Conservation (phyloP, 2,113 vertebrate genomes). For the Mus pahari region DNA sequence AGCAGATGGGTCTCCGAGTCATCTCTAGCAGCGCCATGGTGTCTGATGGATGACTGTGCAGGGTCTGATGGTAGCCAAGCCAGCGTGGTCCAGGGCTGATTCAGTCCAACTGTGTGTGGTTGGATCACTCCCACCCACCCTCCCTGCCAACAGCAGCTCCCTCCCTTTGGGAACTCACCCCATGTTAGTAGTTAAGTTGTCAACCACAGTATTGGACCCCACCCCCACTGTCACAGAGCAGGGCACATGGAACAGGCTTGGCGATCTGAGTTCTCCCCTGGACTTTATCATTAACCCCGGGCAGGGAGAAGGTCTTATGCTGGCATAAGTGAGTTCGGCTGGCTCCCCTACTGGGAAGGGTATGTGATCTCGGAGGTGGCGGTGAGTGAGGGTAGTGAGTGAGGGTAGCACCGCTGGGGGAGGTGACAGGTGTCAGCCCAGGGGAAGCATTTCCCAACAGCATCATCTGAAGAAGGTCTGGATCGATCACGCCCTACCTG, state of each 20-base stretch:
- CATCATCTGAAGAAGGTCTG: not conserved
- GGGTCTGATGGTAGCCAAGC: not conserved
- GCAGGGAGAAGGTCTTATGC: not conserved
- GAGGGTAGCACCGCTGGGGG: not conserved
- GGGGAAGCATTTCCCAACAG: not conserved
- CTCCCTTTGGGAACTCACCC: not conserved
- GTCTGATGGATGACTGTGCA: not conserved
- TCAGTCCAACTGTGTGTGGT: not conserved
- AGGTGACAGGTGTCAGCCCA: not conserved
- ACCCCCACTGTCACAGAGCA: not conserved
- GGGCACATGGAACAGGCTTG: not conserved
- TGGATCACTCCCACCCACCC: not conserved
- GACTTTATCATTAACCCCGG: not conserved
- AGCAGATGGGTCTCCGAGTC: not conserved
- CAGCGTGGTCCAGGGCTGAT: not conserved
- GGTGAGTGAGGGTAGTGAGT: not conserved
- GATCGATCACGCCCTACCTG: not conserved
- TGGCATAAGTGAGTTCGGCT: not conserved
- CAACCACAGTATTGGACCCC: not conserved
- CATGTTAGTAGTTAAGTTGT: not conserved
- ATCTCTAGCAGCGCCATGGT: not conserved
- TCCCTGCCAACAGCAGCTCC: not conserved
- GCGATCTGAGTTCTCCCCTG: slow-evolving; percentile 22
- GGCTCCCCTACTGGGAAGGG: too few relatives aligned
- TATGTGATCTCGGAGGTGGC: not conserved